Percentiles rank a stretch among this genome's conserved stretches.
Evolutionary conservation across 1,140 invertebrate species (phyloP).

Genomic region (Penaeus japonicus): DNA sequence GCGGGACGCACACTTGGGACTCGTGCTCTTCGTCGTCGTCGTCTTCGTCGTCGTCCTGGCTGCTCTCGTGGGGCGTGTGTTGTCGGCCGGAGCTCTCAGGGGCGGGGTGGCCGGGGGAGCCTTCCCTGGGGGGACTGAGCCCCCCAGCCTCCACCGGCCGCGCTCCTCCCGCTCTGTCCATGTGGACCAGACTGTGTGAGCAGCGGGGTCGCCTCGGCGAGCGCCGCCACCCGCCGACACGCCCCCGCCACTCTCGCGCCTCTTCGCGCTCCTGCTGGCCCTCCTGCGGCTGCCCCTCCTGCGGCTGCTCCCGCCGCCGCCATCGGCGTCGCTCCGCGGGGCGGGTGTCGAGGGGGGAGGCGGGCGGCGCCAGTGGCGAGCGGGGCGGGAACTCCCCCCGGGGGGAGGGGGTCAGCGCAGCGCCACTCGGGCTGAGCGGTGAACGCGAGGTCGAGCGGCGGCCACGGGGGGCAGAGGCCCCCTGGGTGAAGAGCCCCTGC

Average conservation of each 20-base stretch:
- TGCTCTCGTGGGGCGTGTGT: background rate
- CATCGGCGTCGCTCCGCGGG: constrained; percentile 2
- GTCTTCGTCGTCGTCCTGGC: constrained; percentile 15
- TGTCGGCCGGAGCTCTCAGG: background rate
- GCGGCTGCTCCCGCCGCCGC: background rate
- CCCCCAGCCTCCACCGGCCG: constrained; percentile 33
- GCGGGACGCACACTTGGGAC: constrained; percentile 35
- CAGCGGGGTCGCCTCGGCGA: constrained; percentile 38
- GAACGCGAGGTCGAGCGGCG: constrained; percentile 42
- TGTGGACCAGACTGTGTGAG: constrained; percentile 46
- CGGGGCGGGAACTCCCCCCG: constrained; percentile 35
- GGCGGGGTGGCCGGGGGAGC: constrained; percentile 18
- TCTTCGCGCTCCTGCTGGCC: constrained; percentile 8
- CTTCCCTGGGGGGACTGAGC: constrained; percentile 7
- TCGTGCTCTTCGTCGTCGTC: constrained; percentile 10
- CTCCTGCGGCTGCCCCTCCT: constrained; percentile 6
- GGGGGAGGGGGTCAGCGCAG: constrained; percentile 28
- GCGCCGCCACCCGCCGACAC: constrained; percentile 34
- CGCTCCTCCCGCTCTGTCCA: constrained; percentile 41
- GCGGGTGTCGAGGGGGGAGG: constrained; percentile 19
- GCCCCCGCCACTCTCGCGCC: constrained; percentile 42
- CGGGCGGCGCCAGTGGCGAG: constrained; percentile 25
- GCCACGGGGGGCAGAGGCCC: constrained; percentile 1
- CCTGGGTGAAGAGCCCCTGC: background rate
- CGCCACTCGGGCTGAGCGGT: constrained; percentile 29